phyloP scores from a whole-genome alignment of 2,113 vertebrate genomes.

The Ptilonorhynchus violaceus region DNA sequence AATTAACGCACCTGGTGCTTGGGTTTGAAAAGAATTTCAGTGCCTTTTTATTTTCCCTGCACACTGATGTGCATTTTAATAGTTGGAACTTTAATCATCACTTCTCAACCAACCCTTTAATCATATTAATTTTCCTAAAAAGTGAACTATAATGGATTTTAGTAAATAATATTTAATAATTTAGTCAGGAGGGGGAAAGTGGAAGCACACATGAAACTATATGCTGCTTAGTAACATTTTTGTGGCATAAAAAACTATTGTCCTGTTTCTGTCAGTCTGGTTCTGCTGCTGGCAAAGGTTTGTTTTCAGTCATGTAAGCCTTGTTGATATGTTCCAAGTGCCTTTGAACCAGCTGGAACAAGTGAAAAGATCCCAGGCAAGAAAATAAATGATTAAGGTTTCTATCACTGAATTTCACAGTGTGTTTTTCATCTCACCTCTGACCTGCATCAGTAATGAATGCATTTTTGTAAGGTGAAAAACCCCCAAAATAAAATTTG shows the following conservation, averaged over 20 bases:
- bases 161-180: not conserved
- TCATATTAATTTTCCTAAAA: slow-evolving; percentile 9
- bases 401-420: slow-evolving; percentile 13
- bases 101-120: not conserved
- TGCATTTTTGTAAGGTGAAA: not conserved
- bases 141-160: not conserved
- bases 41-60: slow-evolving; percentile 24
- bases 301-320: slow-evolving; percentile 7
- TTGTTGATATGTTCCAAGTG: not conserved
- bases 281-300: slow-evolving; percentile 1
- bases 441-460: not conserved
- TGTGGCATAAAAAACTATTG: slow-evolving; percentile 45
- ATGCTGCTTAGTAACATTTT: not conserved
- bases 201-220: not conserved
- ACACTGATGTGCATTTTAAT: not conserved
- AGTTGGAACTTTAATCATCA: not conserved
- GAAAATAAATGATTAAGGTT: slow-evolving; percentile 36
- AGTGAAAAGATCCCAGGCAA: not conserved
- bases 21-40: not conserved
- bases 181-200: not conserved
- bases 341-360: slow-evolving; percentile 20
- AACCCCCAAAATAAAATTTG: not conserved
- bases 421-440: slow-evolving; percentile 9
- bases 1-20: slow-evolving; percentile 72
- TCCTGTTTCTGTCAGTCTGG: not conserved